Base-by-base conservation (phyloP, 2,888 invertebrate species). In the Anarsia innoxiella region DNA sequence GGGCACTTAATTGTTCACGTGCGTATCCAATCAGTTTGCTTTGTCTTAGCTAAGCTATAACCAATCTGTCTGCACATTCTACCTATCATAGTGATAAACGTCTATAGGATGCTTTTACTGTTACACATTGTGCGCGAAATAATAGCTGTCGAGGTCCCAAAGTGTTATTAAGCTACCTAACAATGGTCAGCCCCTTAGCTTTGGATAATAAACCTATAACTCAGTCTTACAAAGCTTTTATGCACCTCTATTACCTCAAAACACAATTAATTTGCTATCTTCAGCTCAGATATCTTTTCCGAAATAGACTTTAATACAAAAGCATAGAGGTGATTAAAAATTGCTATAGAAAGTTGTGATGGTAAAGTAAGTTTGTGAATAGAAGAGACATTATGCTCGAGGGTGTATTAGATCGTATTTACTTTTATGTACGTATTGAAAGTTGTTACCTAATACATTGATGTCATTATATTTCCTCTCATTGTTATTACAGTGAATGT, bases 141-240 rank as follows among this genome's bases (percentile, higher is more conserved):
- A 40, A 40, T 25, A 37, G 38, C 25, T 19, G 19, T n/a, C n/a
- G n/a, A n/a, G 16, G 23, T 3, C 12, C 19, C 28, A 36, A 32
- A 13, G 39, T 28, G 32, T 38, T 38, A 33, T 33, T 33, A 38
- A 25, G 33, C 9, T 28, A 19, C 19, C n/a, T 25, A 26, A 27
- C 10, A 28, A 32, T 37, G 42, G 41, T 41, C 40, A 44, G 36
- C 19, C 31, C 41, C 35, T 35, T 44, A 49, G 42, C 41, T 42
- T 42, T 30, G 41, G 46, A 52, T 37, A 56, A 47, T 54, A 56
- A 53, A 56, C 52, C 53, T 49, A 59, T 62, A 64, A 59, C 49
- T 64, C 52, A 59, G 59, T 41, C 48, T 59, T 60, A 60, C 44
- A 47, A 50, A 49, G 49, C 53, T 56, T 52, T 54, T 58, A 50